These are phyloP conservation scores for Clanis bilineata DNA, from an alignment of 2,888 invertebrate genomes.

Conservation along the genomic window DNA sequence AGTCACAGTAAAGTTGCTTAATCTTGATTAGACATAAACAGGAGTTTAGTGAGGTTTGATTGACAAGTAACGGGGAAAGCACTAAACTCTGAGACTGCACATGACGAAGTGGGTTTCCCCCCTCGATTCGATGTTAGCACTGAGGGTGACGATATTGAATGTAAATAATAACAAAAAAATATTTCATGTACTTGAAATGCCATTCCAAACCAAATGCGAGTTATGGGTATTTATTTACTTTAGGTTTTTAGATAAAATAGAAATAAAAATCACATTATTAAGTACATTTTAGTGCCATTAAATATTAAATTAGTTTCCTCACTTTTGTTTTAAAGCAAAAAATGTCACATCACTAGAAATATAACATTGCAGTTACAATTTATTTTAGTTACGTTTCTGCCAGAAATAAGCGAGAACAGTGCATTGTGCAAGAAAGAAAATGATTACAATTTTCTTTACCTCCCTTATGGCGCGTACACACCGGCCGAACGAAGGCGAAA, in stretches of 20 bases:
- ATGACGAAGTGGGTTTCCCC: no score
- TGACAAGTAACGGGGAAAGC: no score
- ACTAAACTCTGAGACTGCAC: no score
- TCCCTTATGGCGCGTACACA: no score
- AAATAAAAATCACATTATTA: not conserved
- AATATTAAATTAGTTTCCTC: not conserved
- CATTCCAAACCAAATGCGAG: not conserved
- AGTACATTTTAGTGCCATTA: not conserved
- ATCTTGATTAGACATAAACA: no score
- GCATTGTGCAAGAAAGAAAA: no score
- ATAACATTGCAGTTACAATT: not conserved
- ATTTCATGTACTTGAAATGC: not conserved
- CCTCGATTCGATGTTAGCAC: not conserved
- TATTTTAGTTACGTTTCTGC: no score
- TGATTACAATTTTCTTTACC: no score
- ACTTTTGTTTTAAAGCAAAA: not conserved
- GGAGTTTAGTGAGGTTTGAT: no score
- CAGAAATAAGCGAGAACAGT: no score
- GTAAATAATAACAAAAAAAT: not conserved
- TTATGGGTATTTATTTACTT: not conserved
- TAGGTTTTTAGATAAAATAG: not conserved
- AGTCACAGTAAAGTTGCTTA: no score
- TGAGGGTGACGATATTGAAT: not conserved
- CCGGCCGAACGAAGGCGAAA: no score
- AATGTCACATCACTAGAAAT: not conserved